phyloP scores from a whole-genome alignment of 1,140 invertebrate species.

The Uloborus diversus region DNA sequence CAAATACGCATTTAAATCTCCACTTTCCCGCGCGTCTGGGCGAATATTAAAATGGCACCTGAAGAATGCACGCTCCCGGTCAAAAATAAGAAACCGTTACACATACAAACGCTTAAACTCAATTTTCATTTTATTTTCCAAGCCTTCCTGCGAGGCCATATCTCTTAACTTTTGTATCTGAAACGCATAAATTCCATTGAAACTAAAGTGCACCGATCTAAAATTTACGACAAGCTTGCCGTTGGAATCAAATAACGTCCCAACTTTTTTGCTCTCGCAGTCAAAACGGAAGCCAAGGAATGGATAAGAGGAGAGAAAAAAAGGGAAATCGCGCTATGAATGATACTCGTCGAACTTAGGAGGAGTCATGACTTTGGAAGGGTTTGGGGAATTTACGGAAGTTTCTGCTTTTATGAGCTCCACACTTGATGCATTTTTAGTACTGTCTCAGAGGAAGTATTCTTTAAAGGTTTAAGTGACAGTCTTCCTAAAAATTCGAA shows the following conservation, averaged over 20 bases:
- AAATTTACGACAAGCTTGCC: slow-evolving; percentile 40
- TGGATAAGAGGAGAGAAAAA: neutral
- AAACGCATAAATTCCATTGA: slow-evolving; percentile 46
- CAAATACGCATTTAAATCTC: neutral
- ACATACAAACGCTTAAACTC: slow-evolving; percentile 1
- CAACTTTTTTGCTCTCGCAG: slow-evolving; percentile 15
- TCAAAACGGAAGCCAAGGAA: neutral
- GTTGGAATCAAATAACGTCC: slow-evolving; percentile 46
- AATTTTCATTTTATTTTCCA: slow-evolving; percentile 29
- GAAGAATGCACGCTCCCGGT: neutral
- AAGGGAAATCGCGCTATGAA: too few relatives aligned
- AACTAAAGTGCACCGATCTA: slow-evolving; percentile 36
- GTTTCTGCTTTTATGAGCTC: slow-evolving; percentile 32
- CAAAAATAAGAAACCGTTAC: neutral
- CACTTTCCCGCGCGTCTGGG: neutral
- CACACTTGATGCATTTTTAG: slow-evolving; percentile 17
- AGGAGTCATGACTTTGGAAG: slow-evolving; percentile 12
- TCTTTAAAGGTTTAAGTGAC: neutral
- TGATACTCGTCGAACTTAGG: too few relatives aligned
- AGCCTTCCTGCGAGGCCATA: neutral
- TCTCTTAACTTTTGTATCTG: slow-evolving; percentile 20
- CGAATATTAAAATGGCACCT: neutral
- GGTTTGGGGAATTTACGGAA: slow-evolving; percentile 31
- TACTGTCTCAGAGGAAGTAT: neutral
- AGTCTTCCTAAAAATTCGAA: neutral